Percentiles rank a stretch among this genome's conserved stretches.
Conservation (phyloP, 2,113 vertebrate species). For the Pseudorasbora parva region DNA sequence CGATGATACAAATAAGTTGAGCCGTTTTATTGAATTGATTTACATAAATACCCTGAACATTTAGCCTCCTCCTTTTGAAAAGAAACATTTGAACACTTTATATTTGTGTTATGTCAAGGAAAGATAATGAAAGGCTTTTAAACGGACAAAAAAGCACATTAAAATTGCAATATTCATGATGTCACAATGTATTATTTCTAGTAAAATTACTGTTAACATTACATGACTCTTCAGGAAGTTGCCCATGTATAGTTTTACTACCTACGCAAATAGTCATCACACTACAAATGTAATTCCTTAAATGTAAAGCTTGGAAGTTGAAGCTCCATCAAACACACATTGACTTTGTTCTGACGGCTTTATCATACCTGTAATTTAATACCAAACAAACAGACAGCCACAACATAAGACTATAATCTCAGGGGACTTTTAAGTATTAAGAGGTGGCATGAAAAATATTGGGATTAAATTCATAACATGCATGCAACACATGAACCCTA, state of each 20-base stretch:
- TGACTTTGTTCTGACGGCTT: background rate
- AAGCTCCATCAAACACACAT: background rate
- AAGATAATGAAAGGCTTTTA: too few species aligned
- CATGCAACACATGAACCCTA: background rate
- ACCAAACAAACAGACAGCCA: background rate
- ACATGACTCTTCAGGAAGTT: background rate
- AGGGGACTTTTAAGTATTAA: slow-evolving; percentile 55
- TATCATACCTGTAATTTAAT: background rate
- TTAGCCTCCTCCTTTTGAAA: background rate
- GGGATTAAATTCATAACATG: slow-evolving; percentile 32
- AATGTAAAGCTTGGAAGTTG: background rate
- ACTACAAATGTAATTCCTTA: background rate
- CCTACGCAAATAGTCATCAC: background rate
- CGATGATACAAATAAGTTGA: background rate
- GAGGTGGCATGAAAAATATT: slow-evolving; percentile 53
- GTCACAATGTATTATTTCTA: background rate
- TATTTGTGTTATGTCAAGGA: too few species aligned
- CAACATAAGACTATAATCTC: background rate
- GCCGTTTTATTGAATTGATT: background rate
- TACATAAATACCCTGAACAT: background rate
- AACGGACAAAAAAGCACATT: background rate
- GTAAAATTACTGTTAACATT: background rate
- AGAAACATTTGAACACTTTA: too few species aligned
- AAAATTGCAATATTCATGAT: background rate
- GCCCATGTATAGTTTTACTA: background rate